Evolutionary conservation across 2,113 vertebrate species (phyloP), one percentile per base, ranked within the genome.

Genomic region (Speoplatyrhinus poulsoni): DNA sequence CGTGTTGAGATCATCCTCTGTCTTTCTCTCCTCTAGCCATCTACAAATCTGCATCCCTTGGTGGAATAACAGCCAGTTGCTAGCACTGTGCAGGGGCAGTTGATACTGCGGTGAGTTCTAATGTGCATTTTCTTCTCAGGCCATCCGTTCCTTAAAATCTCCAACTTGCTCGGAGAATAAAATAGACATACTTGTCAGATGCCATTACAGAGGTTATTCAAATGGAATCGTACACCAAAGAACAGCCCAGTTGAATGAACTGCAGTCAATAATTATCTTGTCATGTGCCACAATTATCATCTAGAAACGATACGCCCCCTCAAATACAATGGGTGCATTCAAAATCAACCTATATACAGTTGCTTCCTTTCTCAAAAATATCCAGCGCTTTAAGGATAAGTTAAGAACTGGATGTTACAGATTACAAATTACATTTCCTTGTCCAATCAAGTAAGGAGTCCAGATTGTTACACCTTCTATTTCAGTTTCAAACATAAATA

Each of bases 401-500:
- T 41, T 8, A 8, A 41, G 36, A 54, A 16, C 5, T 16, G 13
- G 4, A 54, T 54, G 52, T 9, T 54, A 12, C 52, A 54, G 15
- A 54, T 54, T 12, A 54, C 15, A 13, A 2, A 54, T 15, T 13
- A 6, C 12, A 15, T 15, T 54, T 54, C 52, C 12, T 13, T n/a
- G 52, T 16, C 52, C 16, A 41, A 41, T 41, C 36, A 41, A 41
- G 7, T 41, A 41, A 41, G 7, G 36, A 8, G 36, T 41, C 36
- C 36, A 41, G 36, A 41, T 26, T 26, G 26, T 26, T 41, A 5
- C 7, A 41, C 36, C 36, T 41, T 41, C 36, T 6, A 41, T 76
- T 80, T 72, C 77, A 81, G 78, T 82, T 72, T 82, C 75, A 85
- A 82, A 82, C 74, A 62, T 71, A 75, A 59, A 50, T 50, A 50